Evolutionary conservation across 1,140 invertebrate species (phyloP), one percentile per base, ranked within the genome.

Genomic region (Drosophila burlai): DNA sequence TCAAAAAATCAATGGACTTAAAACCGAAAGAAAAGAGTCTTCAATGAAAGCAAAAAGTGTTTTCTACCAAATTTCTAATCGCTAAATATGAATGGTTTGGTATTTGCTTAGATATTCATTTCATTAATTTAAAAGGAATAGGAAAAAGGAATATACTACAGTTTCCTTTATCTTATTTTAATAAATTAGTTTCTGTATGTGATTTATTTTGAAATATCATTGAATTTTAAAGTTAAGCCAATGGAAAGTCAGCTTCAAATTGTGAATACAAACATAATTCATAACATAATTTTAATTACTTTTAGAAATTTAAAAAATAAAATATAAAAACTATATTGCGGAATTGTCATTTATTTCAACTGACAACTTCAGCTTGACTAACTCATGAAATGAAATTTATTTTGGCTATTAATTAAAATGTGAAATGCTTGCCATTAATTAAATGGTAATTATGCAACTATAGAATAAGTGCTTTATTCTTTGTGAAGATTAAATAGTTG

Each of bases 401-500:
- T 60, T 43, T 13, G 15, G 38, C 18, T 29, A 34, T 62, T 65
- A 61, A 62, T 65, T 24, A 43, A 34, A 45, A 34, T 34, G 18
- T 26, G 16, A 61, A 65, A 65, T 43, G 26, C 29, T 16, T 42
- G 55, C 55, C 18, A 64, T 31, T 42, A 64, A 64, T 64, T 31
- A 64, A 64, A 60, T 43, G 10, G 26, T 16, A 61, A 61, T 61
- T 61, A 64, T 42, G 18, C 29, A 42, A 42, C 57, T 60, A 31
- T 9, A 16, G 18, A 0, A 21, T 8, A 54, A 36, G 11, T 24
- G 13, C 31, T n/a, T 31, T 34, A n/a, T 18, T 54, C 13, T 36
- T 9, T 54, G 29, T 21, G 18, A 50, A n/a, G 26, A 50, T n/a
- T 50, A 29, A 29, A 49, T n/a, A 49, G 16, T 6, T 29, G 47